Evolutionary conservation across 1,140 invertebrate genomes (phyloP).

Genomic region (Parasteatoda tepidariorum): DNA sequence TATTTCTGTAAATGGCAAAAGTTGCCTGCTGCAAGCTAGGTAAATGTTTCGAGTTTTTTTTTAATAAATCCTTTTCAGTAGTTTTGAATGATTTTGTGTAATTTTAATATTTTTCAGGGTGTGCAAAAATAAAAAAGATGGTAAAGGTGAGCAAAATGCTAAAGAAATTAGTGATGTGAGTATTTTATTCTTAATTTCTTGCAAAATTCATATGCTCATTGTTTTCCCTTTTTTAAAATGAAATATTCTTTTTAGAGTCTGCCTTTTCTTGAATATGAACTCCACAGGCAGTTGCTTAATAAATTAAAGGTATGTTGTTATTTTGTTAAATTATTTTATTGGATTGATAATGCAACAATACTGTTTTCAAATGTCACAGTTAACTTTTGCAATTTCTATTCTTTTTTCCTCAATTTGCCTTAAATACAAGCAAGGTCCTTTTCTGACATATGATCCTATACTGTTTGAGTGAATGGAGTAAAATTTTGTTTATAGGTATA

Average conservation of each 20-base stretch:
- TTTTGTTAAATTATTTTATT: neutral
- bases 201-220: neutral
- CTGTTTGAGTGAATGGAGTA: no score
- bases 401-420: no score
- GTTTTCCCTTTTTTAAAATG: neutral
- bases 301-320: conserved; percentile 79
- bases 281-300: conserved; percentile 90
- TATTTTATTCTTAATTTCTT: conserved; percentile 39
- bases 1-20: conserved; percentile 79
- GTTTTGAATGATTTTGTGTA: neutral
- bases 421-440: no score
- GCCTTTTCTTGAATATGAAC: conserved; percentile 95
- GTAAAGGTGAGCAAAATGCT: conserved; percentile 86
- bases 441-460: no score
- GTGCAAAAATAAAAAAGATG: conserved; percentile 81
- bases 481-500: no score
- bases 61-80: conserved; percentile 15
- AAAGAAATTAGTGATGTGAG: conserved; percentile 85
- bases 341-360: neutral
- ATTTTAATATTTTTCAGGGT: conserved; percentile 70
- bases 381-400: no score
- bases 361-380: no score
- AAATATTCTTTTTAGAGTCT: conserved; percentile 69
- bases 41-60: conserved; percentile 48
- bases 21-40: conserved; percentile 73